Percentiles rank a stretch among this genome's conserved stretches.
phyloP scores from a whole-genome alignment of 2,113 vertebrate genomes.

The Perca fluviatilis region DNA sequence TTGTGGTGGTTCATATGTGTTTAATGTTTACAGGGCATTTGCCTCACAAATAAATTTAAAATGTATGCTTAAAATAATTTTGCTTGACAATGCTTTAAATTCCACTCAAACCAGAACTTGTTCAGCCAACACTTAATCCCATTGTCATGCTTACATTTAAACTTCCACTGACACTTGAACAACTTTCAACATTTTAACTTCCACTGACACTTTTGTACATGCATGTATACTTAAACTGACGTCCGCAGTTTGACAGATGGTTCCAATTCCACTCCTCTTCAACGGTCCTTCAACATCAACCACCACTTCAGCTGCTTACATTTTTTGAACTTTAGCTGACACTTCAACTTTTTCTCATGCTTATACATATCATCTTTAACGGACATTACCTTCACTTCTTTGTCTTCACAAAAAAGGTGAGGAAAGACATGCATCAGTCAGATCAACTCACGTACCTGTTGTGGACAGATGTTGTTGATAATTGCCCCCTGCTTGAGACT shows the following conservation, averaged over 20 bases:
- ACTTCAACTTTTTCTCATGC: too few relatives aligned
- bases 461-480: neutral
- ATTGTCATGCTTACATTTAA: neutral
- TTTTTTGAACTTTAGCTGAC: neutral
- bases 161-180: neutral
- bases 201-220: neutral
- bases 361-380: neutral
- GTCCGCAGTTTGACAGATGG: too few relatives aligned
- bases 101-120: neutral
- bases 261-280: neutral
- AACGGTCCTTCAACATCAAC: neutral
- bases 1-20: neutral
- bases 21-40: neutral
- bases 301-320: neutral
- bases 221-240: too few relatives aligned
- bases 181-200: neutral
- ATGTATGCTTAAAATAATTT: too few relatives aligned
- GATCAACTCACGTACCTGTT: neutral
- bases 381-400: neutral
- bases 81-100: too few relatives aligned
- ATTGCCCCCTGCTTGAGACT: conserved; percentile 35
- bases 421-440: neutral
- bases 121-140: neutral
- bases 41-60: neutral
- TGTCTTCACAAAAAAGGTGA: neutral